phyloP scores from a whole-genome alignment of 35 echinoderm and acorn worm genomes.

The Lytechinus pictus region DNA sequence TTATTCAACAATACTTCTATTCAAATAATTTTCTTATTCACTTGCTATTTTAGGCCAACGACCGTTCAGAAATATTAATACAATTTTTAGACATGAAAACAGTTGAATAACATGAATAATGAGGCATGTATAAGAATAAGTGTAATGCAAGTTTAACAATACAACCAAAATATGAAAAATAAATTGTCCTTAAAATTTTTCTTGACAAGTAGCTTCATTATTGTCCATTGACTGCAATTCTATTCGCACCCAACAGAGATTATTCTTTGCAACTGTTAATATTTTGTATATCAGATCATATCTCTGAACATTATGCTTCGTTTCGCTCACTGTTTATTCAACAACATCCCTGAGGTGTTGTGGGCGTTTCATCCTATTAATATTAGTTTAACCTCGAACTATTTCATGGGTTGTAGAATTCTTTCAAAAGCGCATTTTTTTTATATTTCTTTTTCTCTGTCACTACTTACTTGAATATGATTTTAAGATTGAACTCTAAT shows the following conservation, averaged over 20 bases:
- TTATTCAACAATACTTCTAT: neutral
- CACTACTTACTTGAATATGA: neutral
- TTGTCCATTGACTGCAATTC: neutral
- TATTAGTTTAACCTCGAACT: conserved; percentile 19
- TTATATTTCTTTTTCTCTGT: neutral
- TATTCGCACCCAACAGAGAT: neutral
- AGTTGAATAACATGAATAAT: neutral
- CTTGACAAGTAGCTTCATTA: neutral
- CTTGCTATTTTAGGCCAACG: neutral
- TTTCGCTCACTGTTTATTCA: neutral
- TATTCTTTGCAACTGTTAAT: neutral
- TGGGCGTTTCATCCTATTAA: neutral
- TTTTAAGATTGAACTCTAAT: neutral
- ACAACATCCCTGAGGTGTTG: neutral
- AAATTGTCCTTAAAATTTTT: neutral
- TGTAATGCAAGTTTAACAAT: neutral
- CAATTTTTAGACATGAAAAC: neutral
- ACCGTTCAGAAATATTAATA: neutral
- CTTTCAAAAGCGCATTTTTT: neutral
- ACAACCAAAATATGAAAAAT: neutral
- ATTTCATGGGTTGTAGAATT: neutral
- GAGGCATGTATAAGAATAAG: neutral
- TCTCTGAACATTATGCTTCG: neutral
- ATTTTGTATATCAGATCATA: neutral
- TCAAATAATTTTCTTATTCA: neutral